Conservation (phyloP, 2,113 vertebrate species). For the Notarius lentiginosus region DNA sequence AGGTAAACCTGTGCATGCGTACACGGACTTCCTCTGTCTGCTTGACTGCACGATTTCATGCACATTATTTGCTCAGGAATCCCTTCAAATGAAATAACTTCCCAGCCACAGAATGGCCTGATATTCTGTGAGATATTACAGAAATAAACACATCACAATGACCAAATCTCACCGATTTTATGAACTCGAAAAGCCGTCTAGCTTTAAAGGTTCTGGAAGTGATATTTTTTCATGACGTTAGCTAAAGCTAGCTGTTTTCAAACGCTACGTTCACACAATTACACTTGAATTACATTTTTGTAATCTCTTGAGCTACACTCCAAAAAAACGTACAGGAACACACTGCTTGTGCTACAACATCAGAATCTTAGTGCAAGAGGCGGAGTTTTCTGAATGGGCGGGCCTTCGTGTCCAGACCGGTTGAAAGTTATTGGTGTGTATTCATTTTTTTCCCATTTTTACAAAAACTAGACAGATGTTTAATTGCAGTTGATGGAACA, state of each 20-base stretch:
- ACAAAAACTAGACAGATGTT: neutral
- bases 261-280: neutral
- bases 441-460: neutral
- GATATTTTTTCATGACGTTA: neutral
- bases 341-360: neutral
- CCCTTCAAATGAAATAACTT: too few relatives aligned
- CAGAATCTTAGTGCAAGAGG: neutral
- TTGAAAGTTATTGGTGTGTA: neutral
- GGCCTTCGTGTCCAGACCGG: neutral
- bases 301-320: neutral
- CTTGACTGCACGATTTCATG: too few relatives aligned
- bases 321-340: neutral
- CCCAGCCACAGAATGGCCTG: too few relatives aligned
- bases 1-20: too few relatives aligned
- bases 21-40: too few relatives aligned
- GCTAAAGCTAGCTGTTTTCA: neutral
- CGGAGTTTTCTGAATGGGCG: neutral
- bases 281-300: neutral
- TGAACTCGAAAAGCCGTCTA: too few relatives aligned
- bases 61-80: too few relatives aligned
- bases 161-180: too few relatives aligned
- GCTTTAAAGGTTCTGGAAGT: neutral
- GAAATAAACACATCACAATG: too few relatives aligned
- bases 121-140: too few relatives aligned
- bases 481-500: neutral